These are phyloP conservation scores for Stichodactyla mertensii DNA, from an alignment of 64 coral and sea anemone genomes.

Conservation along the genomic window DNA sequence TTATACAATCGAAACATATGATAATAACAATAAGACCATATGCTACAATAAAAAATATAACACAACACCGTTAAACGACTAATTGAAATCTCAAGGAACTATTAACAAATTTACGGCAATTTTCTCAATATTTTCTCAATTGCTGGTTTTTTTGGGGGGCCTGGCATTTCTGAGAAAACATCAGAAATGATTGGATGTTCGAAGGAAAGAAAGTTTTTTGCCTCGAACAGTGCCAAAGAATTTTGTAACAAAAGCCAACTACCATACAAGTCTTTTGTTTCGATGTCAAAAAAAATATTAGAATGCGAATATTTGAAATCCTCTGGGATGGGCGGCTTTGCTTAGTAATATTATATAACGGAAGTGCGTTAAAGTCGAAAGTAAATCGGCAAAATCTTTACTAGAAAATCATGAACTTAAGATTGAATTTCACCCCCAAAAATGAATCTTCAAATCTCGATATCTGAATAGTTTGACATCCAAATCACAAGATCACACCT, in stretches of 20 bases:
- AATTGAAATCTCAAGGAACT: conserved; percentile 5
- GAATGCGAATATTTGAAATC: conserved; percentile 3
- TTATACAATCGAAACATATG: not conserved
- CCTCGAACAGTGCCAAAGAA: not conserved
- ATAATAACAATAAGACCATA: not conserved
- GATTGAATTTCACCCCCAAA: not conserved
- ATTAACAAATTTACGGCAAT: conserved; percentile 3
- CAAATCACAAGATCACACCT: conserved; percentile 17
- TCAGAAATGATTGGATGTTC: not conserved
- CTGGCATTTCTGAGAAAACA: not conserved
- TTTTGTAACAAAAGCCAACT: not conserved
- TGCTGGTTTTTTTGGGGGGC: not conserved
- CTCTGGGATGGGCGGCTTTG: not conserved
- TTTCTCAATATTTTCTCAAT: not conserved
- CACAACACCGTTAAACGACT: not conserved
- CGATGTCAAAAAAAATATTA: not conserved
- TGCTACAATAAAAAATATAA: not conserved
- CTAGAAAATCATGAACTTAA: not conserved
- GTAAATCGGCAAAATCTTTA: not conserved
- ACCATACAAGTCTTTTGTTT: not conserved
- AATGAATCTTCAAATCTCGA: not conserved
- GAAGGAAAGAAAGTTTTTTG: not conserved
- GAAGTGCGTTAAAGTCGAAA: not conserved
- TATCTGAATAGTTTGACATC: not conserved
- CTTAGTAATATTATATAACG: not conserved